Conservation (phyloP, 2,797 vertebrate species). For the Labeo calbasu region DNA sequence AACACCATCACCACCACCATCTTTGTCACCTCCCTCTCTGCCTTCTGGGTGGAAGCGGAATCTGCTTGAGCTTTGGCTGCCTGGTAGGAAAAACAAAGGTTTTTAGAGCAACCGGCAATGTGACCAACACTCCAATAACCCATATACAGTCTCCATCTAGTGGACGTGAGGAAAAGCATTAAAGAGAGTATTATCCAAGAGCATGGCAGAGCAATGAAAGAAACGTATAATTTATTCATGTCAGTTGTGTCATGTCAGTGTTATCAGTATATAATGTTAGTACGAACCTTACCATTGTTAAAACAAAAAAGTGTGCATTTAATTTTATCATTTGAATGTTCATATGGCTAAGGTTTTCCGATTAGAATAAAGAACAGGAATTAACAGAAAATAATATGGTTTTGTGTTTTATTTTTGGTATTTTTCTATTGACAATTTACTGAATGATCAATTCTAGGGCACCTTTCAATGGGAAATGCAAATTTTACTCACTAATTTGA, state of each 20-base stretch:
- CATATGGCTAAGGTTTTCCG: background rate
- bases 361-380: background rate
- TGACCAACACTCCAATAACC: background rate
- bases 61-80: conserved; percentile 81
- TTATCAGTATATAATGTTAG: background rate
- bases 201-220: background rate
- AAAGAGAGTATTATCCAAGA: background rate
- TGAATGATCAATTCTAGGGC: background rate
- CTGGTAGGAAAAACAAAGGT: conserved; percentile 56
- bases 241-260: background rate
- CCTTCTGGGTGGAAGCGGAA: conserved; percentile 81
- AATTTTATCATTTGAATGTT: background rate
- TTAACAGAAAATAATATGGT: background rate
- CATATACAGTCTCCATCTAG: conserved; percentile 15
- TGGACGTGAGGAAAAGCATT: background rate
- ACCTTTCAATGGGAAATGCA: background rate
- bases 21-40: conserved; percentile 79
- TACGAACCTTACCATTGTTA: background rate
- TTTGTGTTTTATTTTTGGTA: background rate
- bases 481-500: conserved; percentile 72
- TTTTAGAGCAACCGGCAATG: background rate
- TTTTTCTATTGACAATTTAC: background rate
- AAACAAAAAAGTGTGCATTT: background rate
- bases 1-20: conserved; percentile 82
- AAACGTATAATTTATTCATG: background rate